Base-by-base conservation (phyloP, 1,140 invertebrate species). In the Apis florea region DNA sequence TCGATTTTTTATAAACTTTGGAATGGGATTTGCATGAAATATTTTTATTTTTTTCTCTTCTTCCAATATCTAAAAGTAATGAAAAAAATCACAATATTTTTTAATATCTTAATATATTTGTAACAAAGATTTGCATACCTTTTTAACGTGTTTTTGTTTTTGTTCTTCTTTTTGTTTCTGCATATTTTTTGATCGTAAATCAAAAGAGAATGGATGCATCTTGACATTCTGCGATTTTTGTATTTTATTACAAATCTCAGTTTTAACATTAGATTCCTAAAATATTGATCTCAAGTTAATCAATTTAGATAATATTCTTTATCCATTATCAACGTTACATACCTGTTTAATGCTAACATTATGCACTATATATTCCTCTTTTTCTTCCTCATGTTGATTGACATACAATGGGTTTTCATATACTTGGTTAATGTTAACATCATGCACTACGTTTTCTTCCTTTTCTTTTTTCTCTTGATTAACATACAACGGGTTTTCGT, bases 11-110 rank as follows among this genome's bases (percentile, higher is more conserved):
- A 63, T 31, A 31, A 73, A 86, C 9, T 81, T 88, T 0, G 83
- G 86, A 19, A 74, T 15, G 9, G 88, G 83, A 15, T 72, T 84
- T 8, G 88, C 86, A 58, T 72, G 79, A 47, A 88, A 89, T 47
- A 66, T 69, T 11, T 31, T 66, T 1, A 54, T 26, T 11, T 82
- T 58, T 15, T 78, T 84, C 1, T 83, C 83, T 51, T 75, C 58
- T 67, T 78, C 47, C 12, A 68, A 10, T 0, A 61, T 63, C 81
- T 77, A 24, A 4, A 9, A 19, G 61, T 26, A 75, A 66, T 19
- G 49, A 66, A 10, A 47, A n/a, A 21, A 61, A 61, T 17, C 17
- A 11, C 19, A 47, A 64, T 58, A 63, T 15, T 67, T 58, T 67
- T 54, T 49, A 64, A 70, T 15, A n/a, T 54, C 13, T 11, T 56